Evolutionary conservation across 2,888 invertebrate genomes (phyloP), one percentile per base, ranked within the genome.

Genomic region (Xanthorhoe spadicearia): DNA sequence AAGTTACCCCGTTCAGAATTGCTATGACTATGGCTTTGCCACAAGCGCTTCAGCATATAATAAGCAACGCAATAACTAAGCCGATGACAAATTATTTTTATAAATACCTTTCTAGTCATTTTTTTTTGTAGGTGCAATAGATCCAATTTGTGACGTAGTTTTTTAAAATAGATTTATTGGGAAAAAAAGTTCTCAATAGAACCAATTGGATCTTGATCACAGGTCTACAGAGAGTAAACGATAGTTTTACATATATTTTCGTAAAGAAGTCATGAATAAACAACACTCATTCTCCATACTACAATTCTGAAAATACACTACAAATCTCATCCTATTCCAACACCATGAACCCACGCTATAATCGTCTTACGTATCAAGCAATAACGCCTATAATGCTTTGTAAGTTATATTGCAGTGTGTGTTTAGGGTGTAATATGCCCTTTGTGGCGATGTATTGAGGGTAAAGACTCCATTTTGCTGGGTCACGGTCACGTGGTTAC

Each of bases 401-500:
- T 51, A 56, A 55, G 55, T 61, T 61, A 51, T 66, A 66, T 65
- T 61, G 58, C 64, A 58, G 64, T 69, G 73, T 76, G 58, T 76
- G 72, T 68, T 72, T 62, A 71, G 67, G 69, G 75, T 76, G 77
- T 79, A 76, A 76, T 77, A 74, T 77, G 73, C 76, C 73, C 72
- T 78, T 78, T 79, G 76, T 77, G 72, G 77, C 68, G 74, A 71
- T 72, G 71, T 75, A 68, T 68, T 70, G 62, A 71, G 61, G 66
- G 63, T 69, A 62, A 65, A 67, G 67, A 62, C 61, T 74, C 70
- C 58, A 69, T 68, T 66, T 64, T 60, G 62, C 64, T 68, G 60
- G 76, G 71, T 75, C 77, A 80, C 70, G 79, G 77, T 70, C 74
- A 70, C 51, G 51, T 71, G 62, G 61, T 58, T 68, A 50, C 72